Percentiles rank a stretch among this genome's conserved stretches.
Evolutionary conservation across 2,888 invertebrate genomes (phyloP).

Genomic region (Alentia gelatinosa): DNA sequence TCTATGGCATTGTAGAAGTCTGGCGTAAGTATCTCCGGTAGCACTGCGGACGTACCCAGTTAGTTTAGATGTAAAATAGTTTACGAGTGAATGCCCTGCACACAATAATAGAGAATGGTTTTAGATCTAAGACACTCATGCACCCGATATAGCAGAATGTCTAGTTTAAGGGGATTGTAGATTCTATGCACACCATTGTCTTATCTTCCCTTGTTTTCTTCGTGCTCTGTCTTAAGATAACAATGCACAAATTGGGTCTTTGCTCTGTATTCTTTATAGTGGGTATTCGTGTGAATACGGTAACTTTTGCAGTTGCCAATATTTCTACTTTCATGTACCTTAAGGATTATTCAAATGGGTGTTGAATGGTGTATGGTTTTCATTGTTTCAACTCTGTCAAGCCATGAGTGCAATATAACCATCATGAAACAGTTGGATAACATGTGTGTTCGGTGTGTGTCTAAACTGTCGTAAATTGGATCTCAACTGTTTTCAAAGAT

Average conservation of each 20-base stretch:
- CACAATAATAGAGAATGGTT: neutral
- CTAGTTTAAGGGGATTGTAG: neutral
- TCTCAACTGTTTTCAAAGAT: too few species aligned
- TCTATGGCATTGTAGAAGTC: neutral
- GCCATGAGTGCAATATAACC: too few species aligned
- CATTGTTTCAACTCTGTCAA: too few species aligned
- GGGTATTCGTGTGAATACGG: neutral
- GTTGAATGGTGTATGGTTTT: too few species aligned
- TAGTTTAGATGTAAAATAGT: neutral
- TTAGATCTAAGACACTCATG: neutral
- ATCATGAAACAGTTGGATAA: too few species aligned
- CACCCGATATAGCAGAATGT: neutral
- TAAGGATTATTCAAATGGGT: neutral
- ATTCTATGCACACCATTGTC: too few species aligned
- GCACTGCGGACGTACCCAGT: neutral
- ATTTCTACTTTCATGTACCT: neutral
- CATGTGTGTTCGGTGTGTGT: too few species aligned
- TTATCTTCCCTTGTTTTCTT: neutral
- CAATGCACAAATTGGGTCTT: neutral
- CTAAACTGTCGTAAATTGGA: too few species aligned
- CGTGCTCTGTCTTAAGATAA: too few species aligned
- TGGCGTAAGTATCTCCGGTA: slow-evolving; percentile 29
- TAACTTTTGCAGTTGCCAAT: neutral
- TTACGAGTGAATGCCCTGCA: neutral
- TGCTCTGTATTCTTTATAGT: neutral